Percentiles rank a stretch among this genome's conserved stretches.
Conservation (phyloP, 2,888 invertebrate genomes). For the Yponomeuta plumbellus region DNA sequence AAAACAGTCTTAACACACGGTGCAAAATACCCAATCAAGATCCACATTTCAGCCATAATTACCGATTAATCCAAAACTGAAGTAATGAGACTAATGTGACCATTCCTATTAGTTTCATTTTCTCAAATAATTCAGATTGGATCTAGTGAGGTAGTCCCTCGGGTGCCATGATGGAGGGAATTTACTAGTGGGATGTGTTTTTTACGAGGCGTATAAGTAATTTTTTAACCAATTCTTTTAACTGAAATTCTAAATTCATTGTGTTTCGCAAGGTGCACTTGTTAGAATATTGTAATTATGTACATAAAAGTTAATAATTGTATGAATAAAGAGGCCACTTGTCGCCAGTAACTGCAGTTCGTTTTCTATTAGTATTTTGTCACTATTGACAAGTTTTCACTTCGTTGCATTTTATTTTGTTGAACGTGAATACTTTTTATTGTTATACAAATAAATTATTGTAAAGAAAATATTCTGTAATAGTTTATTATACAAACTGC, state of each 20-base stretch:
- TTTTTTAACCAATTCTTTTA: neutral
- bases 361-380: slow-evolving; percentile 48
- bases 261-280: neutral
- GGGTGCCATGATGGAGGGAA: no score
- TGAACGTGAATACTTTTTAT: slow-evolving; percentile 58
- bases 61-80: no score
- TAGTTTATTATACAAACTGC: slow-evolving; percentile 72
- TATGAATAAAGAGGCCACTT: slow-evolving; percentile 25
- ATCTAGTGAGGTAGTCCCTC: no score
- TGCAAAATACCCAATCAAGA: no score
- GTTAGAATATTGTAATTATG: slow-evolving; percentile 29
- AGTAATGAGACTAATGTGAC: no score
- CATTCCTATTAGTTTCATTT: no score
- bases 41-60: no score
- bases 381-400: slow-evolving; percentile 48
- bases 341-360: neutral
- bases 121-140: no score
- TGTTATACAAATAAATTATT: slow-evolving; percentile 67
- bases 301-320: slow-evolving; percentile 33
- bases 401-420: slow-evolving; percentile 70
- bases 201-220: no score
- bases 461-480: slow-evolving; percentile 61
- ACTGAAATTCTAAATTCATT: neutral
- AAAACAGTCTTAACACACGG: no score
- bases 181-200: no score